Base-by-base conservation (phyloP, 2,113 vertebrate species). In the Phodopus roborovskii region DNA sequence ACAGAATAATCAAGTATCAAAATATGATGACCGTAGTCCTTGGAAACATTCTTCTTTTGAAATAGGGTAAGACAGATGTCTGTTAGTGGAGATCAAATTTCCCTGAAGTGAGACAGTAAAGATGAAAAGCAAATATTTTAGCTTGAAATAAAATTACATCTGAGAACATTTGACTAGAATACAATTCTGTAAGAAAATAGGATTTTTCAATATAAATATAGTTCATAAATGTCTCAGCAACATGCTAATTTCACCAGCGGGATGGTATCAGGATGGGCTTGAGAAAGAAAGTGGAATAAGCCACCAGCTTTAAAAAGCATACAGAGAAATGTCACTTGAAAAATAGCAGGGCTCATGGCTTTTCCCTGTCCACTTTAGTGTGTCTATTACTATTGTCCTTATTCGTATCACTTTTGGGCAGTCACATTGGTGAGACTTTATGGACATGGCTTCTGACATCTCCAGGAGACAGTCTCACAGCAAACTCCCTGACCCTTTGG, bases 111-210 rank as follows among this genome's bases (percentile, higher is more conserved):
- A 93, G 91, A 87, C 8, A 75, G 58, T 75, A 74, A 93, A 91
- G 96, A 96, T 22, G 10, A 8, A 89, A 91, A 92, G 19, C 53
- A 92, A 96, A 85, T 77, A 89, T 83, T 95, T 91, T 91, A 96
- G 17, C 30, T 93, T 88, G 24, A 81, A 88, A 92, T 77, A 56
- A 91, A 95, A 94, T 92, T 60, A 82, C 60, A 62, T 86, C 81
- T 64, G 79, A 88, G 81, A 90, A 42, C 53, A 81, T 42, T 94
- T 94, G 13, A 77, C 62, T 88, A 3, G 62, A 87, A 84, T 93
- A 50, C 48, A 94, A 90, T 96, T 92, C 16, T n/a, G 12, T 66
- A 64, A 83, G 19, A 62, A 79, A 75, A n/a, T 33, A 60, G 48
- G 11, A 68, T 36, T 90, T 93, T 95, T 93, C 50, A 58, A 73